phyloP scores from a whole-genome alignment of 1,140 invertebrate species.

The Propsilocerus akamusi region DNA sequence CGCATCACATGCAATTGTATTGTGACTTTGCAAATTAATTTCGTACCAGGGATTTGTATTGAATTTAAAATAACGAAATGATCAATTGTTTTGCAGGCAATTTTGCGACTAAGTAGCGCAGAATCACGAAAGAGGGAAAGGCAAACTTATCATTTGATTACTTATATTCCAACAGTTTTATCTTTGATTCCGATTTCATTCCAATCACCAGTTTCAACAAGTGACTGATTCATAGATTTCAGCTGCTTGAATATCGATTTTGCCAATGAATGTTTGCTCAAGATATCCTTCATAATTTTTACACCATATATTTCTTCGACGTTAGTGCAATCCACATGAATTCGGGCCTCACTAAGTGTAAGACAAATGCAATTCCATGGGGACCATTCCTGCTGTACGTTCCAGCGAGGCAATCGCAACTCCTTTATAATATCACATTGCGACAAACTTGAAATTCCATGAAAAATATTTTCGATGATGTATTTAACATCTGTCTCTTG shows the following conservation, averaged over 20 bases:
- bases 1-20: too few relatives aligned
- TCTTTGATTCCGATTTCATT: slow-evolving; percentile 19
- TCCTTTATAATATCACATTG: slow-evolving; percentile 29
- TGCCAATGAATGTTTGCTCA: slow-evolving; percentile 16
- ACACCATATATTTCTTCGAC: slow-evolving; percentile 28
- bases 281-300: slow-evolving; percentile 21
- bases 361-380: slow-evolving; percentile 48
- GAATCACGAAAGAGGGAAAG: too few relatives aligned
- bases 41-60: too few relatives aligned
- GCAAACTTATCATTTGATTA: too few relatives aligned
- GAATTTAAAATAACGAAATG: too few relatives aligned
- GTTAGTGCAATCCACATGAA: slow-evolving; percentile 27
- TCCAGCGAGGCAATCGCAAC: slow-evolving; percentile 33
- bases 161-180: slow-evolving; percentile 13
- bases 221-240: slow-evolving; percentile 16
- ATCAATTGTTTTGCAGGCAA: too few relatives aligned
- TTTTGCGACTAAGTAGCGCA: too few relatives aligned
- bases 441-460: slow-evolving; percentile 35
- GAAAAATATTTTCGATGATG: slow-evolving; percentile 41
- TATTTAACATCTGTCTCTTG: slow-evolving; percentile 35
- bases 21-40: too few relatives aligned
- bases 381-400: slow-evolving; percentile 32
- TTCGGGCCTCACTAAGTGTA: slow-evolving; percentile 32
- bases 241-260: slow-evolving; percentile 19
- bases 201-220: slow-evolving; percentile 21